These are phyloP conservation scores for Rachycentron canadum DNA, from an alignment of 2,797 vertebrate genomes.

Conservation along the genomic window DNA sequence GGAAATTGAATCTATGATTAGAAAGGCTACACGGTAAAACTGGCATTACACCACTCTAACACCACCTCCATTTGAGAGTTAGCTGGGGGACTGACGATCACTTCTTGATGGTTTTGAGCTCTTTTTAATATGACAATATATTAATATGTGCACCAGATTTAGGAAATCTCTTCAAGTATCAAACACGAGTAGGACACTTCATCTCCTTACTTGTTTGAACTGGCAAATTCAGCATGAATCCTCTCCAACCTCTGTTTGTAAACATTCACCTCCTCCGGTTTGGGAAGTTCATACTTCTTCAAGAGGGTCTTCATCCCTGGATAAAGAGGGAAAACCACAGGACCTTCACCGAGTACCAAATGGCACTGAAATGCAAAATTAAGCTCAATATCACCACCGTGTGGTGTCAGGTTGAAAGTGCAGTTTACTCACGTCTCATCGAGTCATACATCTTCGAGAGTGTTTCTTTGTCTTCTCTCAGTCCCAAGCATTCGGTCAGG, in stretches of 20 bases:
- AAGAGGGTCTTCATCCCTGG: slow-evolving; percentile 92
- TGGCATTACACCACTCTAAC: background rate
- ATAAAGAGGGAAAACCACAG: background rate
- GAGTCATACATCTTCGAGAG: slow-evolving; percentile 89
- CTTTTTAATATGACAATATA: background rate
- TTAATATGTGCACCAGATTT: background rate
- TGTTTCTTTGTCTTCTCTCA: slow-evolving; percentile 88
- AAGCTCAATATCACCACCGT: slow-evolving; percentile 54
- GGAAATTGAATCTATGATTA: background rate
- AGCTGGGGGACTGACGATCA: background rate
- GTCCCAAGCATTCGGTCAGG: slow-evolving; percentile 90
- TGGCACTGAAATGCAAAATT: background rate
- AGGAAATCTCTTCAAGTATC: background rate
- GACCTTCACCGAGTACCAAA: rapidly evolving
- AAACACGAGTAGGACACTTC: background rate
- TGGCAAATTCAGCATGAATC: slow-evolving; percentile 90
- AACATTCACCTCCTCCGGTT: slow-evolving; percentile 87
- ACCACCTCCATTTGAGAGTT: background rate
- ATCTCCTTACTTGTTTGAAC: slow-evolving; percentile 86
- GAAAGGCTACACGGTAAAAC: background rate
- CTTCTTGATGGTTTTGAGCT: background rate
- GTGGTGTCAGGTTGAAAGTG: slow-evolving; percentile 57
- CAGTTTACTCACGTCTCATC: slow-evolving; percentile 93
- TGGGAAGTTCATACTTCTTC: slow-evolving; percentile 92
- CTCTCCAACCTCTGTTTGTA: slow-evolving; percentile 94